Base-by-base conservation (phyloP, 2,888 invertebrate genomes). In the Lycaena phlaeas region DNA sequence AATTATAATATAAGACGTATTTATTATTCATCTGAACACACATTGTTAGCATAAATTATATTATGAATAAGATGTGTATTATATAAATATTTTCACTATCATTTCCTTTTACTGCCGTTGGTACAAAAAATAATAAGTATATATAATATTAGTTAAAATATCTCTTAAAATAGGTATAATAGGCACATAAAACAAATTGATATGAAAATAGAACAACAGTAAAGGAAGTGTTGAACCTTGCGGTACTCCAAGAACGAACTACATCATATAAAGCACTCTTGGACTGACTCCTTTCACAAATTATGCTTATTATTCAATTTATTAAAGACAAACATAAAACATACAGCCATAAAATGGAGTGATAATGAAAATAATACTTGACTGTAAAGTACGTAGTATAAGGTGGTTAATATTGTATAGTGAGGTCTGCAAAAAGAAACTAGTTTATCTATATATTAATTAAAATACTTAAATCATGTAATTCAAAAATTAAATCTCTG, bases 401-500 rank as follows among this genome's bases (percentile, higher is more conserved):
- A 22, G 34, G 5, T 9, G 18, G 12, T 31, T 31, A 10, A 17
- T 22, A 18, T 34, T 18, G 10, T 34, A 34, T 18, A 31, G 17
- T 31, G 31, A 17, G 2, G 22, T 7, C 10, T 34, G 22, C 18
- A 22, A 18, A 22, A 22, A 18, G 6, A 34, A 34, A 18, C 12
- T 34, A 34, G 34, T 12, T 22, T 34, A 34, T 22, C 6, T 9
- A 34, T 34, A 34, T 34, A 11, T 18, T 34, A 4, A 34, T 34
- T 11, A 18, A 1, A 18, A 12, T 34, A 22, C 18, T 34, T 22
- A 34, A 34, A 34, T 31, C 34, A 22, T 34, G 34, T 34, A 34
- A 34, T 34, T 34, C 12, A 34, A 34, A 69, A 71, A 64, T 64
- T 69, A 71, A 73, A 61, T 46, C 48, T 59, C 63, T 64, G 61